Conservation (phyloP, 2,113 vertebrate genomes). For the Neolamprologus modestus region DNA sequence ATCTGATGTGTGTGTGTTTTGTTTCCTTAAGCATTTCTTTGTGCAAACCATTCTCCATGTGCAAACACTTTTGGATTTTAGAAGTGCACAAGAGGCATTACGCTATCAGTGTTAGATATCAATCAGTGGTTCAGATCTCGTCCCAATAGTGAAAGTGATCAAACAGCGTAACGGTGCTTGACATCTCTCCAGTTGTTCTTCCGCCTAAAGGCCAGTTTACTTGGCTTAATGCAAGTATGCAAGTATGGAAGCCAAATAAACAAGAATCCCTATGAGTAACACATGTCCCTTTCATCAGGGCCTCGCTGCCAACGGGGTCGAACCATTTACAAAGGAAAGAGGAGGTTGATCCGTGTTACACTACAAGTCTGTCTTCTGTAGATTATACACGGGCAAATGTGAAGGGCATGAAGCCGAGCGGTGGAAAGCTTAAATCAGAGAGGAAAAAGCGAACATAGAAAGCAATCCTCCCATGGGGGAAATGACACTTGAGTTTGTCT, state of each 20-base stretch:
- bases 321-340: conserved; percentile 10
- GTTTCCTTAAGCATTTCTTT: background rate
- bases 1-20: background rate
- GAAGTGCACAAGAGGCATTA: background rate
- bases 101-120: background rate
- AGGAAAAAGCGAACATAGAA: background rate
- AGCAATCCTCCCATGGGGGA: background rate
- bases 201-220: conserved; percentile 4
- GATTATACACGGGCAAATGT: background rate
- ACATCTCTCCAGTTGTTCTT: background rate
- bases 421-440: background rate
- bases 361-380: conserved; percentile 38
- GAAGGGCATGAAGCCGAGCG: background rate
- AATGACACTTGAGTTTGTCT: background rate
- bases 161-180: background rate
- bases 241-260: conserved; percentile 67
- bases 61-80: background rate
- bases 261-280: conserved; percentile 57
- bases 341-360: conserved; percentile 13
- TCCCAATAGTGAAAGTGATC: background rate
- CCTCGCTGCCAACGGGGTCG: conserved; percentile 52
- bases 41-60: background rate
- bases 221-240: conserved; percentile 45
- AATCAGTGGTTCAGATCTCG: background rate
- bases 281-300: conserved; percentile 70